Percentiles rank a stretch among this genome's conserved stretches.
Conservation (phyloP, 2,113 vertebrate species). For the Salvator merianae region DNA sequence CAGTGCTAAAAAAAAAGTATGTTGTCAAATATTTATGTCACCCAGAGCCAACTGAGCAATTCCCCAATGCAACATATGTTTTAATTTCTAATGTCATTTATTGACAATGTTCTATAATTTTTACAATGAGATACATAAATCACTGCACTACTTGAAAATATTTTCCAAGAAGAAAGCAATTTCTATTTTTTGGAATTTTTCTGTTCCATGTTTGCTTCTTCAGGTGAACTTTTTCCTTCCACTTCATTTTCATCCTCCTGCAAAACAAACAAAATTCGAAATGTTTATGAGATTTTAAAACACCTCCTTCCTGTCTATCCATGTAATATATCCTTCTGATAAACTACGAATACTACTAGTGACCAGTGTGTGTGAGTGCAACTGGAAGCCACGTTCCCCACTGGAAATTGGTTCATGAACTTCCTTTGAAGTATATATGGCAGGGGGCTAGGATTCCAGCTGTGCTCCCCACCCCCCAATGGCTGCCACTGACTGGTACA, state of each 20-base stretch:
- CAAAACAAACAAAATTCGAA: conserved; percentile 71
- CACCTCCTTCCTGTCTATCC: conserved; percentile 10
- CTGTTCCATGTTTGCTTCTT: conserved; percentile 73
- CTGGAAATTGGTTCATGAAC: too few species aligned
- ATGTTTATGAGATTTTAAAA: conserved; percentile 59
- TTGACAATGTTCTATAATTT: conserved; percentile 75
- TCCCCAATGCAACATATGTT: conserved; percentile 61
- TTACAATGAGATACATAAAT: conserved; percentile 76
- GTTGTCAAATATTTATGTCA: conserved; percentile 58
- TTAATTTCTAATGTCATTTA: conserved; percentile 76
- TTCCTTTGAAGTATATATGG: too few species aligned
- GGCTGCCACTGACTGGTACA: neutral
- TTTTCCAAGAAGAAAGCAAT: conserved; percentile 65
- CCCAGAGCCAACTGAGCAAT: conserved; percentile 66
- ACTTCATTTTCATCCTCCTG: conserved; percentile 80
- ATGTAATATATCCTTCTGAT: neutral
- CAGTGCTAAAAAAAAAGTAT: conserved; percentile 55
- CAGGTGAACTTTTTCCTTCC: conserved; percentile 78
- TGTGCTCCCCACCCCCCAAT: too few species aligned
- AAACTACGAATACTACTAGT: neutral
- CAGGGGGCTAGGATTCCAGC: too few species aligned
- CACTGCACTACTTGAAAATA: conserved; percentile 65
- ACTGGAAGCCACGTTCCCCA: too few species aligned
- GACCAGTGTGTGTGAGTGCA: too few species aligned
- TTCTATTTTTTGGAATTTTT: conserved; percentile 76